These are phyloP conservation scores for human (Homo sapiens) DNA, from an alignment of 2,113 vertebrate genomes.

Conservation along the genomic window DNA sequence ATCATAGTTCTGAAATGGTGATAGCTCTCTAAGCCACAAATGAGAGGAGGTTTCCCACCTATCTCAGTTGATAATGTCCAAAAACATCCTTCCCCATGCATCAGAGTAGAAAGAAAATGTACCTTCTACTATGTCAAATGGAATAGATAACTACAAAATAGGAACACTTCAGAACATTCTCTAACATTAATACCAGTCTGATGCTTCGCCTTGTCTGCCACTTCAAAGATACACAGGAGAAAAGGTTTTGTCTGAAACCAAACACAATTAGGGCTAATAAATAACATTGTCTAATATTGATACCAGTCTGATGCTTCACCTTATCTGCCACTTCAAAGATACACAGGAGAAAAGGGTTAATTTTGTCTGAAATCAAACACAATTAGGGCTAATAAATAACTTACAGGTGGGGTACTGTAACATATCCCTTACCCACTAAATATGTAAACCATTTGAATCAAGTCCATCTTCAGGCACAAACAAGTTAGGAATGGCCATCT, in stretches of 20 bases:
- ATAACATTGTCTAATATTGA: conserved; percentile 16
- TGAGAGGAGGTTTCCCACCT: not conserved
- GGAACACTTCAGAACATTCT: not conserved
- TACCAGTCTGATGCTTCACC: not conserved
- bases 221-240: not conserved
- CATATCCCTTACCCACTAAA: not conserved
- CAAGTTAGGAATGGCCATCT: conserved; percentile 34
- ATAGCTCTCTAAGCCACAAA: not conserved
- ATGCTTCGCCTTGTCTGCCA: conserved; percentile 19
- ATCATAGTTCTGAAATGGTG: not conserved
- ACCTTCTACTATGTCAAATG: not conserved
- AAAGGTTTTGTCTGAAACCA: conserved; percentile 19
- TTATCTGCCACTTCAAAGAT: not conserved
- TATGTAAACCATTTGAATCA: conserved; percentile 58
- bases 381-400: conserved; percentile 38
- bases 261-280: not conserved
- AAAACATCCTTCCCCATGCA: not conserved
- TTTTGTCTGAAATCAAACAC: conserved; percentile 36
- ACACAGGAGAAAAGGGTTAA: not conserved
- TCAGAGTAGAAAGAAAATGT: not conserved
- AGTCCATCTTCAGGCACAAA: conserved; percentile 59
- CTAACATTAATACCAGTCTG: not conserved
- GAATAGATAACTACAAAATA: not conserved
- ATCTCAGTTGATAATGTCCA: not conserved
- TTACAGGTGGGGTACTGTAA: not conserved